Evolutionary conservation across 2,888 invertebrate genomes (phyloP).

Genomic region (Uropetala carovei): DNA sequence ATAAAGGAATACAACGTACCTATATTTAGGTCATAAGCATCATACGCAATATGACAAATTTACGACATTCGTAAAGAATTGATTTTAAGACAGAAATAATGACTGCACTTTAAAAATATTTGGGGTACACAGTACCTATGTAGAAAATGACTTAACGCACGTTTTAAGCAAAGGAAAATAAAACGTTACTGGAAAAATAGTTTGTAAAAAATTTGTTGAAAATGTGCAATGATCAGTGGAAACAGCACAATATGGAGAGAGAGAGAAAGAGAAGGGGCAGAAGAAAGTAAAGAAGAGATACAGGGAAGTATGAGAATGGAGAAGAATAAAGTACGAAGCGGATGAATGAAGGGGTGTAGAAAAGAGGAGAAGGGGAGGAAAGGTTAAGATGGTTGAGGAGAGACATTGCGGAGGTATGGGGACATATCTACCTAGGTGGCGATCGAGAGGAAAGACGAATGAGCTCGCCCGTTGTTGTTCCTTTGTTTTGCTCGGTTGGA

Average conservation of each 20-base stretch:
- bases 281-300: not conserved
- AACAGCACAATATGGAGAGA: not conserved
- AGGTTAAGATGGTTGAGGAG: not conserved
- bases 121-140: no score
- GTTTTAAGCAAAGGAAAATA: no score
- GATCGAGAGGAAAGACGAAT: conserved; percentile 34
- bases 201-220: no score
- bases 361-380: not conserved
- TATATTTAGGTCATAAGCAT: no score
- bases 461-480: conserved; percentile 10
- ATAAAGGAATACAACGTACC: no score
- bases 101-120: no score
- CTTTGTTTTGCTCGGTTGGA: conserved; percentile 43
- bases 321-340: not conserved
- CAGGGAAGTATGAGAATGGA: not conserved
- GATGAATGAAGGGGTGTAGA: not conserved
- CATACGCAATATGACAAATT: no score
- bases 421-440: not conserved
- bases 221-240: not conserved
- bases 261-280: not conserved
- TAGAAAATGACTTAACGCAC: no score
- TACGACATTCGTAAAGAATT: no score
- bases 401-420: not conserved
- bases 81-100: no score
- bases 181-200: no score